Conservation (phyloP, 2,113 vertebrate species). For the Elephas maximus region DNA sequence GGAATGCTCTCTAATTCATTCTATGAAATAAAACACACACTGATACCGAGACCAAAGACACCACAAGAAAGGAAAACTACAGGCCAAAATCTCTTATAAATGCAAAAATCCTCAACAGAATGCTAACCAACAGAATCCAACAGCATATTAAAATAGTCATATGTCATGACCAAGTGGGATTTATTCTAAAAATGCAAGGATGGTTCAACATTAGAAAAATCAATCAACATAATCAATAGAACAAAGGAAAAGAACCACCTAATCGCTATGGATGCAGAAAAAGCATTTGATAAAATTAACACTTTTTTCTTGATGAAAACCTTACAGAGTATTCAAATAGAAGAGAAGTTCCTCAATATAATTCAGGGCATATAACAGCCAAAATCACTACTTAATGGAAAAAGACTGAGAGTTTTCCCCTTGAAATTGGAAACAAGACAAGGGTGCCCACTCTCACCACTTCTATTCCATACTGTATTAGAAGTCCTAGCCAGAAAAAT, state of each 20-base stretch:
- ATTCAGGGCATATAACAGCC: not conserved
- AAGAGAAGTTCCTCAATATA: not conserved
- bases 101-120: not conserved
- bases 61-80: no score
- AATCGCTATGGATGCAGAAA: not conserved
- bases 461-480: no score
- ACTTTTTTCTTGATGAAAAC: not conserved
- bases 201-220: not conserved
- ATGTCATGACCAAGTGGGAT: not conserved
- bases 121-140: not conserved
- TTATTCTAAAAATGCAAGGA: not conserved
- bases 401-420: no score
- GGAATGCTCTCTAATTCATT: not conserved
- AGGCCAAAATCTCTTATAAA: not conserved
- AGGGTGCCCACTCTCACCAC: no score
- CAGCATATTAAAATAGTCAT: not conserved
- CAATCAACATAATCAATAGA: no score
- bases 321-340: no score
- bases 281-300: not conserved
- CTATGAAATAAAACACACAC: not conserved
- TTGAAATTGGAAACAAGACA: no score
- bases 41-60: not conserved
- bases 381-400: no score
- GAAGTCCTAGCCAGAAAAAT: no score
- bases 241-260: not conserved